Base-by-base conservation (phyloP, 2,113 vertebrate species). In the Ifrita kowaldi region DNA sequence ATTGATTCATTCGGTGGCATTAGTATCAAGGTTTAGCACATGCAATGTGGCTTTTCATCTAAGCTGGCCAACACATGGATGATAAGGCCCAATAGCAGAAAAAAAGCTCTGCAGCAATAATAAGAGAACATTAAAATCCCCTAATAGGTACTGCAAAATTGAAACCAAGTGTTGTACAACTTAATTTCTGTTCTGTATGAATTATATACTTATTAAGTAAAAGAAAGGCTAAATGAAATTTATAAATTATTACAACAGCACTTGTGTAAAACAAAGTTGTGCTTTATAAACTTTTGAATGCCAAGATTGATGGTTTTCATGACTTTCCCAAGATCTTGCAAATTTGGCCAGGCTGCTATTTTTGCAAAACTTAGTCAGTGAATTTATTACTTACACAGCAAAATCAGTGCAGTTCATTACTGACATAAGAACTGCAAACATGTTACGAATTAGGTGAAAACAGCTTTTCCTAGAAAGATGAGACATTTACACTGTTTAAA, bases 1-100 rank as follows among this genome's bases (percentile, higher is more conserved):
- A 93, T 92, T 89, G 85, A 95, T 97, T 96, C 11, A 97, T 97
- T 96, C 91, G 86, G 80, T 87, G 83, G 85, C 90, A 69, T 96
- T 91, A 90, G 52, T 30, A 77, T 80, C 42, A 80, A 90, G 93
- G 46, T 94, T 96, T 94, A 93, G 78, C 44, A 1, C 62, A 52
- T 9, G 83, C 39, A 62, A 26, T n/a, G 60, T 55, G 75, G 75
- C 68, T 94, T 90, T 94, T 95, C 83, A 27, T 93, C 70, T 44
- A 62, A 92, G 39, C 59, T 89, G 84, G 56, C 60, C 84, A 71
- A 32, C 26, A 33, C 59, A 33, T 0, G 3, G 46, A 41, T 53
- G 84, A 81, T 44, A 71, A 5, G 47, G 71, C 79, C 68, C 67
- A 60, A 94, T 4, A 59, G 71, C 53, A 64, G 35, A 6, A 47